phyloP scores from a whole-genome alignment of 1,140 invertebrate genomes.

The Agrypnia vestita region DNA sequence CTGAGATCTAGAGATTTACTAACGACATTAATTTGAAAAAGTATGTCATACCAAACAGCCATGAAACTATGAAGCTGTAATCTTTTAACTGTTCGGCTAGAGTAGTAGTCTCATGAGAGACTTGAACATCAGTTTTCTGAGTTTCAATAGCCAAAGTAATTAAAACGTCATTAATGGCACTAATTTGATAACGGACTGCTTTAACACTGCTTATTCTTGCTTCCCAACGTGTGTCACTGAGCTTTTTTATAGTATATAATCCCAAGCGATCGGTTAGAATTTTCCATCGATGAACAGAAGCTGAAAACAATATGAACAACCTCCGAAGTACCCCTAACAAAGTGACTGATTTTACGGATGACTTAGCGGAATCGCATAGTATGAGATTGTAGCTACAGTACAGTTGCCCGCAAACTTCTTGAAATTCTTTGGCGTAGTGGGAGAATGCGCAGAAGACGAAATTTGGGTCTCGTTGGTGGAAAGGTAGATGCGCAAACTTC shows the following conservation, averaged over 20 bases:
- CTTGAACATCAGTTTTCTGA: slow-evolving; percentile 62
- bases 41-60: slow-evolving; percentile 63
- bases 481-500: too few species aligned
- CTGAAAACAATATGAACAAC: too few species aligned
- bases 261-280: too few species aligned
- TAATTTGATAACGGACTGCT: slow-evolving; percentile 38
- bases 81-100: slow-evolving; percentile 53
- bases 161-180: slow-evolving; percentile 8
- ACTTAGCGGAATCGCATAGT: slow-evolving; percentile 31
- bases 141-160: slow-evolving; percentile 59
- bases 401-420: background rate
- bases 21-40: slow-evolving; percentile 61
- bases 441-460: too few species aligned
- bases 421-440: too few species aligned
- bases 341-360: slow-evolving; percentile 23
- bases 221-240: too few species aligned
- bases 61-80: slow-evolving; percentile 60
- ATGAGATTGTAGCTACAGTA: slow-evolving; percentile 41
- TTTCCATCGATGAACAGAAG: too few species aligned
- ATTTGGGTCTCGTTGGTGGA: too few species aligned
- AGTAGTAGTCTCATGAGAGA: slow-evolving; percentile 59
- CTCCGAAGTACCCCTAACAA: too few species aligned
- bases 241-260: too few species aligned
- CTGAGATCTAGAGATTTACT: slow-evolving; percentile 64
- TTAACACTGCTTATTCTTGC: too few species aligned